Evolutionary conservation across 2,888 invertebrate species (phyloP).

Genomic region (Oscheius sp.): DNA sequence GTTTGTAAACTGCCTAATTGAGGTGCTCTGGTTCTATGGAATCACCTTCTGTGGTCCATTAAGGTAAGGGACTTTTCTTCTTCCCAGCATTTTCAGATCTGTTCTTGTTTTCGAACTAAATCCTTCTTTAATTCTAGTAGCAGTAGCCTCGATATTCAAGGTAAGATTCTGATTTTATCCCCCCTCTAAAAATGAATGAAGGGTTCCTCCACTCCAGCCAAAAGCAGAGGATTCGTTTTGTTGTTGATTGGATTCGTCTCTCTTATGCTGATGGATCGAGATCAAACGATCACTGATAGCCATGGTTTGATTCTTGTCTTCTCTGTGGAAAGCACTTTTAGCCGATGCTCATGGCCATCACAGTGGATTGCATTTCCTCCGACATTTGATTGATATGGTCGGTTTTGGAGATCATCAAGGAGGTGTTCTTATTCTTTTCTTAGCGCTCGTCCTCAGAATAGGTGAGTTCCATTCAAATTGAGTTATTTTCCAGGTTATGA

Average conservation of each 20-base stretch:
- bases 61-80: slow-evolving; percentile 52
- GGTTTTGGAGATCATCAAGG: slow-evolving; percentile 76
- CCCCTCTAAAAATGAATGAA: no score
- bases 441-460: slow-evolving; percentile 72
- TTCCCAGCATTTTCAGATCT: slow-evolving; percentile 56
- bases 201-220: slow-evolving; percentile 61
- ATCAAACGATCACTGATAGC: slow-evolving; percentile 70
- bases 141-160: slow-evolving; percentile 73
- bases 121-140: slow-evolving; percentile 73
- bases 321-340: slow-evolving; percentile 28
- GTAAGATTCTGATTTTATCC: slow-evolving; percentile 10
- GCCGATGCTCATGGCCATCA: slow-evolving; percentile 72
- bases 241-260: slow-evolving; percentile 73
- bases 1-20: slow-evolving; percentile 69
- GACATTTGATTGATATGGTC: slow-evolving; percentile 73
- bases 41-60: slow-evolving; percentile 75
- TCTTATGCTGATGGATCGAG: slow-evolving; percentile 74
- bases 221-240: slow-evolving; percentile 72
- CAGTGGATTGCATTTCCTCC: slow-evolving; percentile 73
- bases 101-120: slow-evolving; percentile 74
- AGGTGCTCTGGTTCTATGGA: slow-evolving; percentile 74
- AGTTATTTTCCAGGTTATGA: slow-evolving; percentile 69
- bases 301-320: slow-evolving; percentile 71
- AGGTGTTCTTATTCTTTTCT: slow-evolving; percentile 73
- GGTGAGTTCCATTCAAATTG: slow-evolving; percentile 30